phyloP scores from a whole-genome alignment of 2,113 vertebrate species.

The Sciurus niger region DNA sequence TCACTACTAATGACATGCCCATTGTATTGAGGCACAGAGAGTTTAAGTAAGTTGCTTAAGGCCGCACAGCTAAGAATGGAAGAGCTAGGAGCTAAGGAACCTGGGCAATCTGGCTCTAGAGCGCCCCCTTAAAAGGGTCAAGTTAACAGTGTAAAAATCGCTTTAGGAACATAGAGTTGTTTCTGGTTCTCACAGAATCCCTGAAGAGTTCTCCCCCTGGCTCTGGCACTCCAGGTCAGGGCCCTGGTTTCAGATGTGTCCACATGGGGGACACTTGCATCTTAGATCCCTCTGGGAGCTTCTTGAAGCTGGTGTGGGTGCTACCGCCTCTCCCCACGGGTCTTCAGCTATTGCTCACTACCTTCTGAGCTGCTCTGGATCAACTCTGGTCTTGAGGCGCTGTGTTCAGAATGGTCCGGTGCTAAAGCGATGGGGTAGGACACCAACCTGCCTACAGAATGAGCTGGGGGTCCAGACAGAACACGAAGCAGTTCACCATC shows the following conservation, averaged over 20 bases:
- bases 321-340: background rate
- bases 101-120: background rate
- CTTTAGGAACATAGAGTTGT: conserved; percentile 25
- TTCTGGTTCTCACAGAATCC: conserved; percentile 24
- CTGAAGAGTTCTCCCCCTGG: background rate
- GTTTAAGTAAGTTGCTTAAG: background rate
- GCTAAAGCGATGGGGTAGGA: background rate
- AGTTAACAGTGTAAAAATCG: background rate
- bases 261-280: background rate
- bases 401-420: background rate
- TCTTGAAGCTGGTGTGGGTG: background rate
- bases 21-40: background rate
- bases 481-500: background rate
- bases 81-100: background rate
- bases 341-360: background rate
- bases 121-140: background rate
- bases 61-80: background rate
- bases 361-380: background rate
- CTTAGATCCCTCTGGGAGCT: background rate
- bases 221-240: background rate
- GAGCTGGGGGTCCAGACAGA: background rate
- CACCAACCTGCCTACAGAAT: background rate
- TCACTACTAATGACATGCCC: background rate
- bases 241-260: background rate
- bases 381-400: background rate